These are phyloP conservation scores for Zosterops lateralis DNA, from an alignment of 2,113 vertebrate genomes.

Conservation along the genomic window DNA sequence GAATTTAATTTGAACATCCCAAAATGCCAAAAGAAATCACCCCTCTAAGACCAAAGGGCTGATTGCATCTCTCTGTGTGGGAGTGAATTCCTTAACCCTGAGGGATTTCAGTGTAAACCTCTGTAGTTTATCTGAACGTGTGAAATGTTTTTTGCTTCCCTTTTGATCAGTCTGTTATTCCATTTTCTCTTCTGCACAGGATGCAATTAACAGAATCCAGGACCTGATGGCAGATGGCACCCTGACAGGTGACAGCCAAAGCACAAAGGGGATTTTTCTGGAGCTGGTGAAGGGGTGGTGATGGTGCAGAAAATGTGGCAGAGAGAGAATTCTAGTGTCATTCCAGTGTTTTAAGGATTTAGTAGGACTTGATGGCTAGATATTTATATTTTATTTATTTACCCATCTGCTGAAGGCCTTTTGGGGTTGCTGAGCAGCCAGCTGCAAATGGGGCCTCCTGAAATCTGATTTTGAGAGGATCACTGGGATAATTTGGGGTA, in stretches of 20 bases:
- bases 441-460: not conserved
- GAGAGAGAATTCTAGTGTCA: not conserved
- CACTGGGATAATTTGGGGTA: not conserved
- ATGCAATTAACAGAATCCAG: constrained; percentile 92
- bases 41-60: not conserved
- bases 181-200: constrained; percentile 63
- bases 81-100: not conserved
- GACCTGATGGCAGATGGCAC: constrained; percentile 88
- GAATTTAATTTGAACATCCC: not conserved
- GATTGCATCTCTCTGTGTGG: not conserved
- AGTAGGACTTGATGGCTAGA: not conserved
- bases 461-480: not conserved
- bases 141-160: not conserved
- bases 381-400: not conserved
- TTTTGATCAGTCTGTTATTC: not conserved
- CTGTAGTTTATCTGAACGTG: not conserved
- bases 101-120: not conserved
- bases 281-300: not conserved
- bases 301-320: not conserved
- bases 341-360: not conserved
- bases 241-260: constrained; percentile 84
- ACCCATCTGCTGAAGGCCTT: not conserved
- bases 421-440: not conserved
- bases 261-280: not conserved
- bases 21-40: not conserved